Evolutionary conservation across 2,888 invertebrate species (phyloP), one percentile per base, ranked within the genome.

Genomic region (Melinaea menophilus): DNA sequence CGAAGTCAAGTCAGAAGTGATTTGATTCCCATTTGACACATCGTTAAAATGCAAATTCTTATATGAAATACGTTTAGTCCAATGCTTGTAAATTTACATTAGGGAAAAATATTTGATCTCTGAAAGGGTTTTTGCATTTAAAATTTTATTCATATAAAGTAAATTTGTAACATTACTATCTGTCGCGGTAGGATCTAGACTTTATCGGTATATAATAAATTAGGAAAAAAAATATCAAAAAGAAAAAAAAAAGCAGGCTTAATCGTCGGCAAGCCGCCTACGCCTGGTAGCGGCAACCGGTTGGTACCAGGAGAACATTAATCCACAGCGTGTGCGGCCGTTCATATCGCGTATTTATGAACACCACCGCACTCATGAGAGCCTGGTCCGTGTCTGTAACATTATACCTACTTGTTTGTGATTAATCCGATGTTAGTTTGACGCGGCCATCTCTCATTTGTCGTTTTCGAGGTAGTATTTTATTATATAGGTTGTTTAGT

Each of bases 251-350:
- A 63, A 67, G 59, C 59, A 37, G 45, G 37, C 66, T 66, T 67
- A 71, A 68, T 69, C 70, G 62, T 59, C 63, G 54, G 75, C 72
- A 74, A 73, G 72, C 75, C 84, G 76, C 86, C 86, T 79, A 86
- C 88, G 81, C 83, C 77, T 70, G 75, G 77, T 76, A 72, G 74
- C 73, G 71, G 67, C 76, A 77, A 76, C 75, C 76, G 75, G 77
- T 73, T 69, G 72, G 73, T 75, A 82, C 79, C 80, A 79, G 80
- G 80, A 73, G 74, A 77, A 77, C 82, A 85, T 85, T 84, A 85
- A 86, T 85, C 84, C 80, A 78, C 88, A 78, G 81, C 76, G 88
- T 88, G 88, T 88, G 89, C 84, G 89, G 89, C 82, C 88, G 73
- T 75, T 80, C 85, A 83, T 84, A 82, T 80, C 77, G 77, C 79